These are phyloP conservation scores for Rattus norvegicus DNA, from an alignment of 2,113 vertebrate species.

Conservation along the genomic window DNA sequence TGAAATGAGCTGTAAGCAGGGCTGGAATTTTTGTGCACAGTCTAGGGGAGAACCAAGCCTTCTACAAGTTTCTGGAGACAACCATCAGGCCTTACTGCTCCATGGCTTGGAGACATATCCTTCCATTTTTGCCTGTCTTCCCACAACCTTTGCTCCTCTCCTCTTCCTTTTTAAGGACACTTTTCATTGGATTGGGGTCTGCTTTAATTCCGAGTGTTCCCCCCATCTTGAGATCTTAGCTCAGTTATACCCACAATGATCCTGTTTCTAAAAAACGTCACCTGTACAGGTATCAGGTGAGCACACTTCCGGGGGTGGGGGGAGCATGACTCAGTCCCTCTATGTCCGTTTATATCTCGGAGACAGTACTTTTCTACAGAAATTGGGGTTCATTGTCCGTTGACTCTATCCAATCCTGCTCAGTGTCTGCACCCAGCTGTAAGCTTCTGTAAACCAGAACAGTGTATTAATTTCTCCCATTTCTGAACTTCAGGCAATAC, in stretches of 20 bases:
- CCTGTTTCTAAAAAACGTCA: constrained; percentile 5
- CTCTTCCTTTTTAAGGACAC: not conserved
- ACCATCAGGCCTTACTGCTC: not conserved
- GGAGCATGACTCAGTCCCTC: not conserved
- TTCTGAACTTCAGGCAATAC: not conserved
- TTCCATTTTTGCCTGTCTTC: not conserved
- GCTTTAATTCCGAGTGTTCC: not conserved
- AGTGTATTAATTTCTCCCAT: not conserved
- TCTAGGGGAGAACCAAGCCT: not conserved
- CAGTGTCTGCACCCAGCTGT: not conserved
- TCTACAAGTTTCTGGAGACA: not conserved
- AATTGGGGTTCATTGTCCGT: not conserved
- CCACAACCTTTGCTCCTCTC: not conserved
- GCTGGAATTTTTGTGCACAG: not conserved
- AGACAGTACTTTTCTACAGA: not conserved
- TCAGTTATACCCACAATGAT: not conserved
- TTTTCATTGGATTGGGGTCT: not conserved
- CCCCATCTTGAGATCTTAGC: not conserved
- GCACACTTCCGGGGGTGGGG: not conserved
- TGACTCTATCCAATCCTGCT: constrained; percentile 32
- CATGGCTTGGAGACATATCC: not conserved
- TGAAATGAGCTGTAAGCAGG: not conserved
- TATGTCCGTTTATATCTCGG: not conserved
- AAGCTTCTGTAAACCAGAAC: constrained; percentile 7
- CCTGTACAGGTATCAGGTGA: not conserved